Evolutionary conservation across 2,888 invertebrate genomes (phyloP), one percentile per base, ranked within the genome.

Genomic region (Lamellibrachia columna): DNA sequence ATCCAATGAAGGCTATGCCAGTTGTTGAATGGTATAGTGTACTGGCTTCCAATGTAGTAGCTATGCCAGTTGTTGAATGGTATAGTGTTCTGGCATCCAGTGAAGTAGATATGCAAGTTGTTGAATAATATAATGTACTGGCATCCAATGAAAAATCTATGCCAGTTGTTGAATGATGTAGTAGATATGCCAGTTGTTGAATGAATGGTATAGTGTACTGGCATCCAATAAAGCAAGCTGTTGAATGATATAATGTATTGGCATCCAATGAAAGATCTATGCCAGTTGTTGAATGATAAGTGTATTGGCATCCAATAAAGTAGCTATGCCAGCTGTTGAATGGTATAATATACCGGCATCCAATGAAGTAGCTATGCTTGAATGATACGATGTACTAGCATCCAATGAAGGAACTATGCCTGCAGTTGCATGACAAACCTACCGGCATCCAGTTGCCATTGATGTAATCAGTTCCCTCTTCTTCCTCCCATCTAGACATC

Each of bases 371-470:
- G 40, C 40, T 40, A 40, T 40, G 40, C 40, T 15, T 3, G 75
- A 40, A 1, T 40, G 40, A 1, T 40, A 40, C 0, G 1, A 40
- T 40, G 40, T 40, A 40, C 40, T 40, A 40, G 15, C 11, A 75
- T 58, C 58, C 58, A 58, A 2, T 22, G 75, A 75, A 75, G 75
- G 75, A 22, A 15, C 22, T 75, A 75, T 75, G 22, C 15, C 58
- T 4, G 15, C 11, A 8, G 15, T 15, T 58, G 22, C 40, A 15
- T 75, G 11, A 91, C 28, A 52, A 60, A 96, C 97, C 96, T 97
- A 98, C 98, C 95, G 97, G 97, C 94, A 98, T 97, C 95, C 97
- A 98, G 1, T 98, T 98, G 7, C 98, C 98, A 96, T 98, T 98
- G 93, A 98, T 98, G 94, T 98, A 98, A 96, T 98, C 98, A 0